Evolutionary conservation across 2,888 invertebrate species (phyloP).

Genomic region (Spodoptera picta): DNA sequence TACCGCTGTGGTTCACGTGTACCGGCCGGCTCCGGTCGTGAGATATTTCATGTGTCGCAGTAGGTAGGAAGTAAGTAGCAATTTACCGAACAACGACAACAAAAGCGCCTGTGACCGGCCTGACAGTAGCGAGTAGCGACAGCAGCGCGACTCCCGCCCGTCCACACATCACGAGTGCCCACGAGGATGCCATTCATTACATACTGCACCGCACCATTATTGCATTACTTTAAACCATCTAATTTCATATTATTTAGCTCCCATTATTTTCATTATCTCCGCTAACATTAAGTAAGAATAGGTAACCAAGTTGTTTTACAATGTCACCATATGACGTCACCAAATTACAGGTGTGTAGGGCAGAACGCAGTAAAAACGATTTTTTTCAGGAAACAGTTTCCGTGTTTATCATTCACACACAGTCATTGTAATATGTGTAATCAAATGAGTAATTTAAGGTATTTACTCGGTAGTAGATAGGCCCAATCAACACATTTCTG

Average conservation of each 20-base stretch:
- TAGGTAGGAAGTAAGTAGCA: slow-evolving; percentile 44
- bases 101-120: slow-evolving; percentile 57
- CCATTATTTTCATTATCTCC: slow-evolving; percentile 86
- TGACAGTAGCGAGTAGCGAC: slow-evolving; percentile 44
- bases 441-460: slow-evolving; percentile 51
- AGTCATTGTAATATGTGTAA: slow-evolving; percentile 53
- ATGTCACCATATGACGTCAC: slow-evolving; percentile 79
- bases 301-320: slow-evolving; percentile 76
- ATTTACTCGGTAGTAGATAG: slow-evolving; percentile 30
- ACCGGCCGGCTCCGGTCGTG: slow-evolving; percentile 1
- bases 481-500: slow-evolving; percentile 5
- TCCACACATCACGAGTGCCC: slow-evolving; percentile 61
- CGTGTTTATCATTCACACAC: slow-evolving; percentile 63
- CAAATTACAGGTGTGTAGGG: slow-evolving; percentile 82
- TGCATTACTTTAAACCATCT: slow-evolving; percentile 84
- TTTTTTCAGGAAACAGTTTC: slow-evolving; percentile 75
- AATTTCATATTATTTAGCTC: slow-evolving; percentile 86
- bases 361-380: slow-evolving; percentile 60
- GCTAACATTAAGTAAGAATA: slow-evolving; percentile 81
- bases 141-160: slow-evolving; percentile 41
- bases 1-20: background rate
- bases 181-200: slow-evolving; percentile 75
- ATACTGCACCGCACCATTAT: slow-evolving; percentile 75
- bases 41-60: slow-evolving; percentile 35
- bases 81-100: slow-evolving; percentile 63